Evolutionary conservation across 2,888 invertebrate genomes (phyloP).

Genomic region (Acronicta aceris): DNA sequence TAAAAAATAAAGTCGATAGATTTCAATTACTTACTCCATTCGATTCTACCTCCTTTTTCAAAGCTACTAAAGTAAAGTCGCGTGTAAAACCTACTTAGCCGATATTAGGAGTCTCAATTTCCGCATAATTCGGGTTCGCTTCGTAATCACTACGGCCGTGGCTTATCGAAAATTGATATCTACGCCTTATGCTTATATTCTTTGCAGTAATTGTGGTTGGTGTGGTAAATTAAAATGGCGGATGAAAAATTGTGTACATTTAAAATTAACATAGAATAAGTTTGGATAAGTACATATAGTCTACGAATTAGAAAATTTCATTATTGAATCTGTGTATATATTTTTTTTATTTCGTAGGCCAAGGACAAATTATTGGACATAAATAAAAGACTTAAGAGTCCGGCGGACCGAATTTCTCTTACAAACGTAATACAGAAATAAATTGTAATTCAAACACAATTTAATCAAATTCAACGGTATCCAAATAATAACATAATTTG

Average conservation of each 20-base stretch:
- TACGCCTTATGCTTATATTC: slow-evolving; percentile 47
- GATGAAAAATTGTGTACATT: background rate
- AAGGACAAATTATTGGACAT: too few species aligned
- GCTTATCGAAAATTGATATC: slow-evolving; percentile 59
- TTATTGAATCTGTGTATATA: too few species aligned
- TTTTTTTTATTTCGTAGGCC: too few species aligned
- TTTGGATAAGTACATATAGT: too few species aligned
- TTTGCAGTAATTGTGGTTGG: slow-evolving; percentile 34
- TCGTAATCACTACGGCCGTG: slow-evolving; percentile 39
- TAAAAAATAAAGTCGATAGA: slow-evolving; percentile 21
- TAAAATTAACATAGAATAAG: too few species aligned
- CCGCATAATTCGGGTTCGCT: slow-evolving; percentile 27
- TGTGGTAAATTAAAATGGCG: slow-evolving; percentile 1
- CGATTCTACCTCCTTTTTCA: background rate
- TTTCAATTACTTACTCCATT: slow-evolving; percentile 22
- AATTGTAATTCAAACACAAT: too few species aligned
- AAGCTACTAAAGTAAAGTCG: slow-evolving; percentile 24
- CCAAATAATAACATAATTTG: too few species aligned
- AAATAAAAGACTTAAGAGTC: too few species aligned
- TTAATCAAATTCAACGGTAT: too few species aligned
- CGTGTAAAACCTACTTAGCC: slow-evolving; percentile 42
- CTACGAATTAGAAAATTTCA: too few species aligned
- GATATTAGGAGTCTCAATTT: slow-evolving; percentile 44
- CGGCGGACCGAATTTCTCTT: too few species aligned
- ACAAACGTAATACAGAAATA: too few species aligned